Percentiles rank a stretch among this genome's conserved stretches.
Conservation (phyloP, 2,113 vertebrate species). For the Pachycephala philippinensis region DNA sequence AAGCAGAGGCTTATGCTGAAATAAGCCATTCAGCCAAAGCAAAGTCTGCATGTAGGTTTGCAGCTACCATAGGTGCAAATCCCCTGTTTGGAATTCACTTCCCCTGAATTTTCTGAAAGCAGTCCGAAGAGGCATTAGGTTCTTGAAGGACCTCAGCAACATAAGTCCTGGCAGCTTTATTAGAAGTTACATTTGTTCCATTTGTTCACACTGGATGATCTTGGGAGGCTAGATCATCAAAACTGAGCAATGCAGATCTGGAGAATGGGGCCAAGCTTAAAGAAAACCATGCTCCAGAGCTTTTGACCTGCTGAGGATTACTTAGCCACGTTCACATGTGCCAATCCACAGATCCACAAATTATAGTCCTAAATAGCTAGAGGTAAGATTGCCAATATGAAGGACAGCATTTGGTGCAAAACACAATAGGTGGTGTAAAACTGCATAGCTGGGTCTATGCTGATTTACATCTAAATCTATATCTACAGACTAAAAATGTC, state of each 20-base stretch:
- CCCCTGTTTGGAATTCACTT: not conserved
- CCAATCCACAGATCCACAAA: accelerated
- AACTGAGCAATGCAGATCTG: not conserved
- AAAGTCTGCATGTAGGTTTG: not conserved
- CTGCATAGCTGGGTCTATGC: not conserved
- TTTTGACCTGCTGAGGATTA: not conserved
- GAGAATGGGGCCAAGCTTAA: not conserved
- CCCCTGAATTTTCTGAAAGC: not conserved
- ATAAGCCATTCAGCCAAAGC: not conserved
- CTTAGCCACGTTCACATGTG: accelerated
- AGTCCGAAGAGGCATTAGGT: not conserved
- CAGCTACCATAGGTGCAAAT: not conserved
- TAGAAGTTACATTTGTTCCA: not conserved
- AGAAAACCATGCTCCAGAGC: not conserved
- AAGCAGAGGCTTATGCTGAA: not conserved
- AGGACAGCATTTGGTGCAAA: not conserved
- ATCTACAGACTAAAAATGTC: not conserved
- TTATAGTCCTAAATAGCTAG: not conserved
- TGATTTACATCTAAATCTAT: not conserved
- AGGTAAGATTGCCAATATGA: not conserved
- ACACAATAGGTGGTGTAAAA: not conserved
- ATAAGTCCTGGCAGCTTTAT: not conserved
- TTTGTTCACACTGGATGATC: not conserved
- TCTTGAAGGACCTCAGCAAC: not conserved
- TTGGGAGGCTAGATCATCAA: not conserved